Evolutionary conservation across 2,113 vertebrate species (phyloP).

Genomic region (Erythrocercus mccallii): DNA sequence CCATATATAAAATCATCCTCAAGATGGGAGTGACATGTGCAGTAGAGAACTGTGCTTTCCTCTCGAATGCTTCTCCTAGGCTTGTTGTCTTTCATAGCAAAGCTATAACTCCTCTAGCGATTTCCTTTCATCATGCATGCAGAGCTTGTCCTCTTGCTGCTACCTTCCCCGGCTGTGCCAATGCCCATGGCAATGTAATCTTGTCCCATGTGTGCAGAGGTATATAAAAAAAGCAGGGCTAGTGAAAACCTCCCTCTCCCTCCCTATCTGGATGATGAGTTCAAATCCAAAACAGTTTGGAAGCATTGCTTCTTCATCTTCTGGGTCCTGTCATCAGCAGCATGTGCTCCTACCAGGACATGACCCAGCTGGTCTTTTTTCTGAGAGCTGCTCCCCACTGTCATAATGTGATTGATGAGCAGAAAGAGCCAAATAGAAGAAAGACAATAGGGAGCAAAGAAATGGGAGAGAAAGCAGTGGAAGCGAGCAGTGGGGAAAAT

Average conservation of each 20-base stretch:
- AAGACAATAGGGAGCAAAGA: not conserved
- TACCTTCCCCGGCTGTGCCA: not conserved
- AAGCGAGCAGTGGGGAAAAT: not conserved
- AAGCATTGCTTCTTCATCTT: not conserved
- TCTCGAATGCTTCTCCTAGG: not conserved
- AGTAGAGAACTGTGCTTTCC: not conserved
- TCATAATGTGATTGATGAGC: not conserved
- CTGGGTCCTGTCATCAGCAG: not conserved
- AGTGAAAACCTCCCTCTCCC: not conserved
- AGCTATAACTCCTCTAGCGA: not conserved
- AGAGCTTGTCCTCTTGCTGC: not conserved
- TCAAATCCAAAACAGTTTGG: not conserved
- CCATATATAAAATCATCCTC: not conserved
- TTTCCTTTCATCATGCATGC: not conserved
- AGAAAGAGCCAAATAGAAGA: not conserved
- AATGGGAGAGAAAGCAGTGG: not conserved
- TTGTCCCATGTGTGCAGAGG: not conserved
- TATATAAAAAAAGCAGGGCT: not conserved
- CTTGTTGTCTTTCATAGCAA: not conserved
- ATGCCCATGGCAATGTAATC: not conserved
- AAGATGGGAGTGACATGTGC: accelerated
- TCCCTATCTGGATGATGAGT: not conserved
- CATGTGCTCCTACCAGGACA: accelerated
- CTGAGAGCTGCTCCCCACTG: accelerated
- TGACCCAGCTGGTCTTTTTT: not conserved